Base-by-base conservation (phyloP, 2,888 invertebrate species). In the Mythimna loreyi region DNA sequence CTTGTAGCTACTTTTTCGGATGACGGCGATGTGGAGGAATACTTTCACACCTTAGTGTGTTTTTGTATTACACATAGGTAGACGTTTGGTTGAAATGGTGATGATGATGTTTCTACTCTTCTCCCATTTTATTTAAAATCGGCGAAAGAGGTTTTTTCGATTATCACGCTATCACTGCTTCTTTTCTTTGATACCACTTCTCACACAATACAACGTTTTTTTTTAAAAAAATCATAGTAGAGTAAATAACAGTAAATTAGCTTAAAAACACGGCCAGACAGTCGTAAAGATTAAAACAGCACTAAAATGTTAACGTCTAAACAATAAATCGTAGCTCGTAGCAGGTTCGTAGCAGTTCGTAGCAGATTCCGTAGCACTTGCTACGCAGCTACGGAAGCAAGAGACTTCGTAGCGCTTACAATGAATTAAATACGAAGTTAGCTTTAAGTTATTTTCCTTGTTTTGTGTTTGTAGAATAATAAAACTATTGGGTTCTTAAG, bases 341-440 rank as follows among this genome's bases (percentile, higher is more conserved):
- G 80, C 68, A 11, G 65, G 68, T 71, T 65, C 59, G 43, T 61
- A 61, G 61, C 61, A 75, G 68, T 71, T 65, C 59, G 43, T 61
- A 61, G 61, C 61, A 75, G 56, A 28, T 52, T 53, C 33, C 78
- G 81, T 82, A 76, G 82, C 67, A 61, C 36, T 25, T 9, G 57
- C 79, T 82, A 82, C 82, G 84, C 30, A 19, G 55, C 79, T 82
- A 82, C 76, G 84, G 64, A 66, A 55, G 82, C 70, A 50, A 66
- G 77, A 73, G 75, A 60, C 62, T 69, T 56, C 73, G 64, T 77
- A 74, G 73, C 72, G 71, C 75, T 80, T 70, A 79, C 80, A 82
- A 81, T 82, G 80, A 81, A 79, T 81, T 81, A 81, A 81, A 81
- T 79, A 79, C 67, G 58, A 65, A 82, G 69, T 68, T 70, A 70